A percentile compares a stretch with the other conserved stretches of the same genome.
Conservation (phyloP, 2,113 vertebrate genomes). For the Caloenas nicobarica region DNA sequence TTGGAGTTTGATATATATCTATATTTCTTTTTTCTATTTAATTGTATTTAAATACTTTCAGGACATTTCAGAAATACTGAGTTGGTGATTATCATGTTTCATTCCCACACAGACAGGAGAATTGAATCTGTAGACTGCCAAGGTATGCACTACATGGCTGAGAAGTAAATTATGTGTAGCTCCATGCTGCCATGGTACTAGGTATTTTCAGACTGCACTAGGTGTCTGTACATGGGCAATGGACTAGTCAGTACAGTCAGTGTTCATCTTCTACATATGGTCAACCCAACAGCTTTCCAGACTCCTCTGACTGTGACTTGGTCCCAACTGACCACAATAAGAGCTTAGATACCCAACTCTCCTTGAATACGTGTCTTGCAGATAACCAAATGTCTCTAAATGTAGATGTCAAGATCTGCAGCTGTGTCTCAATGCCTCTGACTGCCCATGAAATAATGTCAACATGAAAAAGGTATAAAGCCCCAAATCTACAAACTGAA, state of each 20-base stretch:
- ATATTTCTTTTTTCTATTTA: not conserved
- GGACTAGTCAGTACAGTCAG: not conserved
- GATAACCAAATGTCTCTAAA: not conserved
- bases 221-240: not conserved
- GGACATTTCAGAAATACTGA: not conserved
- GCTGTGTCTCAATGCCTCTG: not conserved
- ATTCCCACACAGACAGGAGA: not conserved
- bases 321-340: not conserved
- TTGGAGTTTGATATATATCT: not conserved
- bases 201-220: not conserved
- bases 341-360: not conserved
- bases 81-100: not conserved
- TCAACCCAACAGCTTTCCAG: not conserved
- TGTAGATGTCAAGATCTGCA: not conserved
- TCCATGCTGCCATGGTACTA: not conserved
- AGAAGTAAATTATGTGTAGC: not conserved
- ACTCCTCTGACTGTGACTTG: not conserved
- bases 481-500: not conserved
- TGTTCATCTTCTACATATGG: not conserved
- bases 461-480: not conserved
- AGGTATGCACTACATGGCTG: not conserved
- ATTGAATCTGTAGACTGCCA: not conserved
- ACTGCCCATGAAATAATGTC: not conserved
- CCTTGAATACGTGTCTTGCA: not conserved
- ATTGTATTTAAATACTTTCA: not conserved